Conservation (phyloP, 2,888 invertebrate genomes). For the Steinernema hermaphroditum region DNA sequence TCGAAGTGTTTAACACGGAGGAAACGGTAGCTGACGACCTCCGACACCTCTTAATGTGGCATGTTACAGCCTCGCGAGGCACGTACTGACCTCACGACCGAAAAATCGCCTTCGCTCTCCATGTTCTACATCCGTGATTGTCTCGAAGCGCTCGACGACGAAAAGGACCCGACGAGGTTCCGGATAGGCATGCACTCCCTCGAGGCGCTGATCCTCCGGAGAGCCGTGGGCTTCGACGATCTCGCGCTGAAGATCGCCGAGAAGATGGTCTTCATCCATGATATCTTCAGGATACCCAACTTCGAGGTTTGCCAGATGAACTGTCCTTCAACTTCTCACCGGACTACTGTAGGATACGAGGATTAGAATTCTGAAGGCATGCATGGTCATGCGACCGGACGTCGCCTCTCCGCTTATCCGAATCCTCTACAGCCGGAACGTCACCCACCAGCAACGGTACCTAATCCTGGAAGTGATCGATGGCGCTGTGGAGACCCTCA, state of each 20-base stretch:
- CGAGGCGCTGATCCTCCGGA: conserved; percentile 10
- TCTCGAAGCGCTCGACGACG: background rate
- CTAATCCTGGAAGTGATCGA: conserved; percentile 8
- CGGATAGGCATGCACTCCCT: background rate
- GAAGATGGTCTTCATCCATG: conserved; percentile 1
- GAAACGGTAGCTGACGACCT: background rate
- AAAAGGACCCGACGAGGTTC: conserved; percentile 15
- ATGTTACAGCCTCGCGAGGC: conserved; percentile 2
- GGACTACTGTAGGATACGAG: background rate
- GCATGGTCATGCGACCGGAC: conserved; percentile 15
- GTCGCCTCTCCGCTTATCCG: background rate
- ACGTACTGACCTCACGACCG: background rate
- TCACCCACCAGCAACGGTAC: conserved; percentile 10
- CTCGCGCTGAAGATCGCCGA: background rate
- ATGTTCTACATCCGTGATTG: conserved; percentile 27
- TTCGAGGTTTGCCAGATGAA: background rate
- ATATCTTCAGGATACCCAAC: background rate
- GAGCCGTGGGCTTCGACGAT: conserved; percentile 15
- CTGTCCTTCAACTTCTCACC: background rate
- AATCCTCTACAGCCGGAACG: background rate
- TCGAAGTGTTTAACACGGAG: background rate
- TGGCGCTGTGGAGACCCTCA: background rate
- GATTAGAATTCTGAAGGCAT: background rate
- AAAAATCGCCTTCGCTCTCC: background rate
- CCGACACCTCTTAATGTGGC: background rate